Base-by-base conservation (phyloP, 2,797 vertebrate genomes). In the Denticeps clupeoides region DNA sequence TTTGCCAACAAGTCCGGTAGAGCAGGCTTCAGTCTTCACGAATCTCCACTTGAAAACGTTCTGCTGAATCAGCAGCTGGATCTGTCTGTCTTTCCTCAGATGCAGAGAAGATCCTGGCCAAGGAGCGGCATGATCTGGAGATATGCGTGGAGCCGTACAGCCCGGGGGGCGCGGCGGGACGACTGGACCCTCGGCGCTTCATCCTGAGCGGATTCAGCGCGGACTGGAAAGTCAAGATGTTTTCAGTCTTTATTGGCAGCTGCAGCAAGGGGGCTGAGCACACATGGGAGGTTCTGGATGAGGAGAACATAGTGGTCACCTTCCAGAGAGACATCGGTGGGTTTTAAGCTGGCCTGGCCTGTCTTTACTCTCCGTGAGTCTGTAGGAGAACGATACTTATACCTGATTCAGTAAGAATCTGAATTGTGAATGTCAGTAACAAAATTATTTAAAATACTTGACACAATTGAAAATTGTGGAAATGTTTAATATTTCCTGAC, bases 241-340 rank as follows among this genome's bases (percentile, higher is more conserved):
- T 76, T 18, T 35, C 59, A 10, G 0, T 71, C 27, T 76, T 63
- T 54, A 55, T 76, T 40, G 40, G 55, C 29, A 73, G 64, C 68
- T 72, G 71, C 47, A 65, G 68, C 62, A 54, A 48, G 19, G 63
- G 47, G 3, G 48, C 56, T 19, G 37, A 55, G n/a, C 62, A 74
- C 21, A 28, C 24, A 7, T 74, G 68, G 66, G 70, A 74, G 58
- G 41, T 60, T 2, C 18, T 76, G 3, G 49, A 60, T 26, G 69
- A 72, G 3, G 61, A 58, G 19, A 52, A 49, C 24, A 56, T 76
- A 13, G 49, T 58, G n/a, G 67, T 76, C 26, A 72, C 61, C 24
- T 76, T 76, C 52, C 63, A 55, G 32, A 27, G 63, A 24, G 62
- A 68, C 18, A 61, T 74, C 4, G 65, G 74, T 76, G 41, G 47